These are phyloP conservation scores for Gambusia yucatana DNA, from an alignment of 2,797 vertebrate species.

Conservation along the genomic window DNA sequence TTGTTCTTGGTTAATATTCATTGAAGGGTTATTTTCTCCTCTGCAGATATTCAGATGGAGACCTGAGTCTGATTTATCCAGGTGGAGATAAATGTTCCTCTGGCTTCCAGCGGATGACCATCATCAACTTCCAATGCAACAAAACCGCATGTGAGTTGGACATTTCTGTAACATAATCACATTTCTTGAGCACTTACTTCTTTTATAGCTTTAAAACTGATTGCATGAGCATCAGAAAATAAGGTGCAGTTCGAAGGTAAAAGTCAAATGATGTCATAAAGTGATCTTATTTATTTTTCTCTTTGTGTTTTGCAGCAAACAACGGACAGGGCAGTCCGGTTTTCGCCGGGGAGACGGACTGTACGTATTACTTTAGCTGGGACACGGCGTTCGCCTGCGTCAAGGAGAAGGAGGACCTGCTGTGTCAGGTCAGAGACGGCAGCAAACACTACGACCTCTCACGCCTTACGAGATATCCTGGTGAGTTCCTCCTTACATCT, in stretches of 20 bases:
- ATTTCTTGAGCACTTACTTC: not conserved
- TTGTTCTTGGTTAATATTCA: not conserved
- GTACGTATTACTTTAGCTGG: slow-evolving; percentile 96
- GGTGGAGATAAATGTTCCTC: slow-evolving; percentile 87
- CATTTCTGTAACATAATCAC: not conserved
- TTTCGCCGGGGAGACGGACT: slow-evolving; percentile 90
- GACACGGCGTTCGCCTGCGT: slow-evolving; percentile 89
- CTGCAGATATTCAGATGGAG: slow-evolving; percentile 93
- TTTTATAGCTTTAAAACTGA: not conserved
- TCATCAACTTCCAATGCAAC: slow-evolving; percentile 95
- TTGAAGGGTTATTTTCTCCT: not conserved
- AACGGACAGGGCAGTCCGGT: slow-evolving; percentile 84
- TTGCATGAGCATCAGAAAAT: not conserved
- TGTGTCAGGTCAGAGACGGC: slow-evolving; percentile 84
- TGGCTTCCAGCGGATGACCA: slow-evolving; percentile 94
- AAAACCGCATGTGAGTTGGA: slow-evolving; percentile 84
- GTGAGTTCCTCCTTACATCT: slow-evolving; percentile 68
- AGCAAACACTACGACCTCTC: slow-evolving; percentile 90
- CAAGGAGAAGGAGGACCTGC: slow-evolving; percentile 89
- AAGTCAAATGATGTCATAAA: not conserved
- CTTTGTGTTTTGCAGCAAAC: slow-evolving; percentile 67
- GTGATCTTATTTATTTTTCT: not conserved
- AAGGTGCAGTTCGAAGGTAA: not conserved
- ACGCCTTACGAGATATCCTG: slow-evolving; percentile 84
- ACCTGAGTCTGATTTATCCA: slow-evolving; percentile 91